Evolutionary conservation across 2,797 vertebrate genomes (phyloP).

Genomic region (Typhlichthys eigenmanni): DNA sequence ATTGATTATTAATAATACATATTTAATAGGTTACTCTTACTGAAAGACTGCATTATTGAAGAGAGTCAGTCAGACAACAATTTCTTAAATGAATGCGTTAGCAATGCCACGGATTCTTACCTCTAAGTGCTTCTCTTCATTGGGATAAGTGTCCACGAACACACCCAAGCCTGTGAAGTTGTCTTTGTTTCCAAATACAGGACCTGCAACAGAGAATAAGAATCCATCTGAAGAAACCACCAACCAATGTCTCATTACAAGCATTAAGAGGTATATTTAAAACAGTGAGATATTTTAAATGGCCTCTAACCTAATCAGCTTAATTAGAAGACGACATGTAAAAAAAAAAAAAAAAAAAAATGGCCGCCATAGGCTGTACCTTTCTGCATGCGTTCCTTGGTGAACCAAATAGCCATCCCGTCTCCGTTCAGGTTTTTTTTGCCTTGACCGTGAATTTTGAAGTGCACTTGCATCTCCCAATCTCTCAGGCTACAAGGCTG

Average conservation of each 20-base stretch:
- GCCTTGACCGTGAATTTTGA: conserved; percentile 92
- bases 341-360: not conserved
- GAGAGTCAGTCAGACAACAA: not conserved
- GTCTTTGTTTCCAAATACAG: conserved; percentile 96
- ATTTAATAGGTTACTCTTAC: too few species aligned
- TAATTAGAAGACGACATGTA: too few species aligned
- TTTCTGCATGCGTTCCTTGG: conserved; percentile 91
- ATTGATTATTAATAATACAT: too few species aligned
- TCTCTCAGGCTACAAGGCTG: conserved; percentile 92
- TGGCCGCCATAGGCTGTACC: conserved; percentile 66
- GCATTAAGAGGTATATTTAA: too few species aligned
- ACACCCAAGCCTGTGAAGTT: conserved; percentile 94
- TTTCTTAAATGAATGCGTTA: not conserved
- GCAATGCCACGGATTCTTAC: conserved; percentile 66
- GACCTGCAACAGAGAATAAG: conserved; percentile 74
- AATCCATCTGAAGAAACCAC: not conserved
- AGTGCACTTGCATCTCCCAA: conserved; percentile 98
- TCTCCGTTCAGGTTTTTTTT: conserved; percentile 97
- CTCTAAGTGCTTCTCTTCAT: conserved; percentile 96
- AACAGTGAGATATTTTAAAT: too few species aligned
- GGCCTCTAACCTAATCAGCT: too few species aligned
- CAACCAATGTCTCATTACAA: not conserved
- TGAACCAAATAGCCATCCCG: conserved; percentile 93
- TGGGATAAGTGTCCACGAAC: conserved; percentile 96
- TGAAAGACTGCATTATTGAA: too few species aligned